phyloP scores from a whole-genome alignment of 2,888 invertebrate genomes.

The Trichopoda pennipes region DNA sequence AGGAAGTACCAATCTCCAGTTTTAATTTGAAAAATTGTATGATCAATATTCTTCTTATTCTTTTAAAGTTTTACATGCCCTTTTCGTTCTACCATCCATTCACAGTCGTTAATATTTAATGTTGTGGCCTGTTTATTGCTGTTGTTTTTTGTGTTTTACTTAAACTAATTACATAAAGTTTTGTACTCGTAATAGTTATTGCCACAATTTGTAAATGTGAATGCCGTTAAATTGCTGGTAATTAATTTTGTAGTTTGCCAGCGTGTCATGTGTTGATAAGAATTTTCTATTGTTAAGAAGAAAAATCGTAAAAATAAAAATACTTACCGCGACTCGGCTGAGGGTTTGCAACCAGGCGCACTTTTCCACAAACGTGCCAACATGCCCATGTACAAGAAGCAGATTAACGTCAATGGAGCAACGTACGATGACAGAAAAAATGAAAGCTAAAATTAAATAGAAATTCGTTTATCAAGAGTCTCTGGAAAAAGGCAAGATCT shows the following conservation, averaged over 20 bases:
- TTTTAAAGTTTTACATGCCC: not conserved
- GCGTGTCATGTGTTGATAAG: slow-evolving; percentile 12
- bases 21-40: too few relatives aligned
- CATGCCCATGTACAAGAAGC: slow-evolving; percentile 94
- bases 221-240: slow-evolving; percentile 5
- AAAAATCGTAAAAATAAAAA: slow-evolving; percentile 1
- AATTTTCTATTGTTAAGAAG: slow-evolving; percentile 18
- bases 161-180: slow-evolving; percentile 55
- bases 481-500: not conserved
- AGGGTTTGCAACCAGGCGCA: slow-evolving; percentile 89
- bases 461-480: not conserved
- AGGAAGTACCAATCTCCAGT: too few relatives aligned
- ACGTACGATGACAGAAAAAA: slow-evolving; percentile 95
- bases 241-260: slow-evolving; percentile 29
- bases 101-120: not conserved
- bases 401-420: slow-evolving; percentile 92
- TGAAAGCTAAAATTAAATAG: slow-evolving; percentile 84
- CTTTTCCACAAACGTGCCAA: slow-evolving; percentile 91
- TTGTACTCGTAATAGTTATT: slow-evolving; percentile 41
- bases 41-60: not conserved
- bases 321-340: slow-evolving; percentile 85
- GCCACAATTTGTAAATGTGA: slow-evolving; percentile 25
- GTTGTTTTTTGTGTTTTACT: slow-evolving; percentile 8
- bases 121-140: not conserved
- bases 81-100: not conserved